Percentiles rank a stretch among this genome's conserved stretches.
Conservation (phyloP, 2,113 vertebrate genomes). For the Danionella cerebrum region DNA sequence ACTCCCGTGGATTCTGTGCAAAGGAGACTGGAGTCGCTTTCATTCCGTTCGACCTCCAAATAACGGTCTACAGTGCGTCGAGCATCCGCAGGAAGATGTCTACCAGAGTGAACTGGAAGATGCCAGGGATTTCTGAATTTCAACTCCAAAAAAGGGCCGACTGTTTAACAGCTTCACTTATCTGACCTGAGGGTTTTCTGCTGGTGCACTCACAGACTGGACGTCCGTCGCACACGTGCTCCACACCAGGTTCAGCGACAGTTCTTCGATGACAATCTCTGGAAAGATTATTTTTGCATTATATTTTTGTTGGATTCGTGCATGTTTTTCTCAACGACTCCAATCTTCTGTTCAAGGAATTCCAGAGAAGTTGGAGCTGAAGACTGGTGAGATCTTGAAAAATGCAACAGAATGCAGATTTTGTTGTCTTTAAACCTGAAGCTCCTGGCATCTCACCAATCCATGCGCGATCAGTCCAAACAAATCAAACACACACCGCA, state of each 20-base stretch:
- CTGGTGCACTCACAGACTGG: no score
- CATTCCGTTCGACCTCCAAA: slow-evolving; percentile 75
- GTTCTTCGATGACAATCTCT: background rate
- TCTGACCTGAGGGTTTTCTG: background rate
- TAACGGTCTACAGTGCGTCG: slow-evolving; percentile 65
- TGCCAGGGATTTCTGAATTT: slow-evolving; percentile 73
- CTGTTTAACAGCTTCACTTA: background rate
- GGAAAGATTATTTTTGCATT: slow-evolving; percentile 25
- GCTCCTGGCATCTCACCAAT: slow-evolving; percentile 24
- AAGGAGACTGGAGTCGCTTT: slow-evolving; percentile 84
- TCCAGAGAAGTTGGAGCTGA: slow-evolving; percentile 41
- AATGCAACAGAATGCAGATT: slow-evolving; percentile 25
- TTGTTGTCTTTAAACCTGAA: slow-evolving; percentile 25
- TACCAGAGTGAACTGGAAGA: slow-evolving; percentile 76
- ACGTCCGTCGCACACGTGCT: no score
- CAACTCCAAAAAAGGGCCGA: background rate
- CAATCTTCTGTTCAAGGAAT: slow-evolving; percentile 38
- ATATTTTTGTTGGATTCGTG: slow-evolving; percentile 44
- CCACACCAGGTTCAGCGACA: background rate
- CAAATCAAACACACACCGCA: slow-evolving; percentile 32
- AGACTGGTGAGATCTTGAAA: slow-evolving; percentile 33
- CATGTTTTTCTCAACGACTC: slow-evolving; percentile 3
- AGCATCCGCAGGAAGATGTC: slow-evolving; percentile 70
- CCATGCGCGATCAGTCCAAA: slow-evolving; percentile 28
- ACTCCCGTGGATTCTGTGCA: slow-evolving; percentile 84